phyloP scores from a whole-genome alignment of 2,797 vertebrate species.

The Steatocranus sp. region DNA sequence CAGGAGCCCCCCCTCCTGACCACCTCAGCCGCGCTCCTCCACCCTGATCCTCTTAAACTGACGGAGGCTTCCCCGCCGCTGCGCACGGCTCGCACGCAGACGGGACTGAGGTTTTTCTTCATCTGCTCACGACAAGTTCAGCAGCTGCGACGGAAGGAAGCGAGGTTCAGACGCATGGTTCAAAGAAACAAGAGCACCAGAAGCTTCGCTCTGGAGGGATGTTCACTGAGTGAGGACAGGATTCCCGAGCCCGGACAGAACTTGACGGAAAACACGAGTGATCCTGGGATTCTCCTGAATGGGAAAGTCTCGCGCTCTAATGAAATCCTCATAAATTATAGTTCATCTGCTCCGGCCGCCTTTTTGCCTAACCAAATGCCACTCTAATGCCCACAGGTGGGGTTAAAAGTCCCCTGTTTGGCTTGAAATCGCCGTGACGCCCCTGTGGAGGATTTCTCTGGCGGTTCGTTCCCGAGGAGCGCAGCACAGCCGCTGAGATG shows the following conservation, averaged over 20 bases:
- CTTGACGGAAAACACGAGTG: neutral
- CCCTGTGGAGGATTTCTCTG: neutral
- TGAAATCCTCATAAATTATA: neutral
- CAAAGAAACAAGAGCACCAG: neutral
- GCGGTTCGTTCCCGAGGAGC: neutral
- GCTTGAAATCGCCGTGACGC: neutral
- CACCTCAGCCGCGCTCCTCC: neutral
- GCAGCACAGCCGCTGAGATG: neutral
- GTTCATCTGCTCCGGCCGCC: neutral
- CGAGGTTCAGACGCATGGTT: neutral
- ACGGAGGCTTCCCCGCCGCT: neutral
- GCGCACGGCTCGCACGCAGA: neutral
- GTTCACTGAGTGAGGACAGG: neutral
- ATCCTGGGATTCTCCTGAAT: neutral
- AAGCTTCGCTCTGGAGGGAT: neutral
- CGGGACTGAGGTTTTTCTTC: neutral
- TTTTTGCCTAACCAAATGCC: neutral
- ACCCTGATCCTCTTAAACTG: constrained; percentile 32
- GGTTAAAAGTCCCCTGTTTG: neutral
- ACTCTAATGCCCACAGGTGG: neutral
- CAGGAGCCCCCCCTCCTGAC: neutral
- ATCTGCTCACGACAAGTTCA: constrained; percentile 11
- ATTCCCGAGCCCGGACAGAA: neutral
- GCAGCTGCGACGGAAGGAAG: neutral
- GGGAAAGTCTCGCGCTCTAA: neutral